A percentile compares a stretch with the other conserved stretches of the same genome.
phyloP scores from a whole-genome alignment of 2,888 invertebrate species.

The Lissocephala sabroskyi region DNA sequence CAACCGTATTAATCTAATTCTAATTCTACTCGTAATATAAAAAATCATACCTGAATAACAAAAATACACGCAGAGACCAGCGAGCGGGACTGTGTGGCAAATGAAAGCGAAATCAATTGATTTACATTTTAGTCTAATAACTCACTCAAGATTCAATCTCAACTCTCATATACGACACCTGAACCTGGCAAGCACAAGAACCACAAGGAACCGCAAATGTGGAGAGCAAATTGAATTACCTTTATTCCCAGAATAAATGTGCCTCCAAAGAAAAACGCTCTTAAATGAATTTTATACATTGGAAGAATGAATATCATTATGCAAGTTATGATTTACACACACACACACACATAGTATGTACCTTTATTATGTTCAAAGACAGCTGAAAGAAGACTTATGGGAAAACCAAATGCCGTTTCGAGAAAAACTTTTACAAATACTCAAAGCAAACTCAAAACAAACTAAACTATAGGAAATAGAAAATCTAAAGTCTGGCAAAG shows the following conservation, averaged over 20 bases:
- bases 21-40: too few relatives aligned
- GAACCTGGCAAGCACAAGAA: not conserved
- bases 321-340: not conserved
- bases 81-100: too few relatives aligned
- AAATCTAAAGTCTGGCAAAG: too few relatives aligned
- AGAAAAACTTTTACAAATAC: conserved; percentile 9
- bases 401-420: conserved; percentile 5
- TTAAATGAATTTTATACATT: not conserved
- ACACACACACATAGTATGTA: conserved; percentile 4
- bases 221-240: not conserved
- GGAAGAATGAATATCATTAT: not conserved
- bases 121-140: too few relatives aligned
- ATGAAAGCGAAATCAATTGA: too few relatives aligned
- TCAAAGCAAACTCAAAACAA: conserved; percentile 12
- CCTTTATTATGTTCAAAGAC: conserved; percentile 5
- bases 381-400: conserved; percentile 19
- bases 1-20: too few relatives aligned
- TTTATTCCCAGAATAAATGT: conserved; percentile 35
- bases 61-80: too few relatives aligned
- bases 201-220: not conserved
- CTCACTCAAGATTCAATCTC: too few relatives aligned
- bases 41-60: too few relatives aligned
- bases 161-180: too few relatives aligned
- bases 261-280: conserved; percentile 31
- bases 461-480: too few relatives aligned